Conservation (phyloP, 2,888 invertebrate genomes). For the Syrista parreyssii region DNA sequence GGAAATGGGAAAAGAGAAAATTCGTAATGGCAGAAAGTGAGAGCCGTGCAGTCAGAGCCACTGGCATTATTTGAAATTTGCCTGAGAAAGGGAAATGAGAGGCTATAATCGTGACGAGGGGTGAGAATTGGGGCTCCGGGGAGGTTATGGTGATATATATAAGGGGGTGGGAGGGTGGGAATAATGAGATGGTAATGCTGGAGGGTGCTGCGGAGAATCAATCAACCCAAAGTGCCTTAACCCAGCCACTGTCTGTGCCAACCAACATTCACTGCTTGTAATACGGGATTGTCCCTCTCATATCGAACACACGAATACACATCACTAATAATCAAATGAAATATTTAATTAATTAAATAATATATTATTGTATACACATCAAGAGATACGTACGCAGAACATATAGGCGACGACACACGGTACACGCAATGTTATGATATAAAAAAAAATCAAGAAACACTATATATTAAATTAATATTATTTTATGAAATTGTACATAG, state of each 20-base stretch:
- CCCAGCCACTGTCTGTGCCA: slow-evolving; percentile 63
- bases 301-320: slow-evolving; percentile 48
- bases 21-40: slow-evolving; percentile 24
- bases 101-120: background rate
- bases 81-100: slow-evolving; percentile 16
- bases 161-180: slow-evolving; percentile 10
- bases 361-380: slow-evolving; percentile 42
- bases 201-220: slow-evolving; percentile 55
- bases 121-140: background rate
- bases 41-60: slow-evolving; percentile 31
- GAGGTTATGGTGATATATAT: slow-evolving; percentile 13
- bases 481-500: slow-evolving; percentile 62
- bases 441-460: slow-evolving; percentile 26
- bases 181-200: slow-evolving; percentile 51
- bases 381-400: slow-evolving; percentile 3
- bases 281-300: slow-evolving; percentile 42
- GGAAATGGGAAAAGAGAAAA: slow-evolving; percentile 6
- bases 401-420: slow-evolving; percentile 17
- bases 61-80: slow-evolving; percentile 27
- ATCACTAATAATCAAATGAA: slow-evolving; percentile 51
- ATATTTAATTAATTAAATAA: slow-evolving; percentile 53
- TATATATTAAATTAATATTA: slow-evolving; percentile 56
- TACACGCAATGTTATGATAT: slow-evolving; percentile 28
- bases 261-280: slow-evolving; percentile 47
- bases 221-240: slow-evolving; percentile 63